Evolutionary conservation across 2,113 vertebrate species (phyloP), one percentile per base, ranked within the genome.

Genomic region (Marmota flaviventris): DNA sequence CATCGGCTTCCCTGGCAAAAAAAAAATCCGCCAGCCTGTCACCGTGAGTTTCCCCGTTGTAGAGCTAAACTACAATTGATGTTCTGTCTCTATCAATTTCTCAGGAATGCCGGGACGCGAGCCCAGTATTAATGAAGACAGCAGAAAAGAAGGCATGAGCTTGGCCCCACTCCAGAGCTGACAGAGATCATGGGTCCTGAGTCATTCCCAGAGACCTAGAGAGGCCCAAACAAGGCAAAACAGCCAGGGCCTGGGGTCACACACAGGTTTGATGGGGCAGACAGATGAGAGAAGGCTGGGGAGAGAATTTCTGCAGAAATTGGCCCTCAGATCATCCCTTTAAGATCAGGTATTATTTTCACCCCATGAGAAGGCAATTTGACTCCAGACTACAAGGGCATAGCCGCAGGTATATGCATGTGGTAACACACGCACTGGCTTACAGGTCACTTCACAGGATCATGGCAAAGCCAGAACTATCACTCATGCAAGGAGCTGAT

Each of bases 61-160:
- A 97, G 95, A 98, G 88, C 96, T 98, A 98, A 99, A 98, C 98
- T 96, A 69, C 93, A 98, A 95, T 97, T 97, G 98, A 98, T 98
- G 97, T 96, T 98, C 98, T 98, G 98, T 98, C 98, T 98, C 97
- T 98, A 96, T 98, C 97, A 98, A 98, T 99, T 98, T 98, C 96
- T 98, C 96, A 92, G 70, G 95, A 98, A 98, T 96, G 39, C 2
- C 0, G 89, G 81, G 96, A 96, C 94, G 92, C 85, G 24, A 97
- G 92, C 96, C 98, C 93, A 93, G 87, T 94, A 98, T 97, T 98
- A 97, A 98, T 97, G 97, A 98, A 98, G 98, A 98, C 97, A 98
- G 94, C 87, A 51, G 89, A 98, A 89, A 92, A 98, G 96, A 97
- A 98, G 93, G 97, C 98, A 98, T 96, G 65, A 96, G 87, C 70